Percentiles rank a stretch among this genome's conserved stretches.
phyloP scores from a whole-genome alignment of 1,140 invertebrate genomes.

The Rhagoletis zephyria region DNA sequence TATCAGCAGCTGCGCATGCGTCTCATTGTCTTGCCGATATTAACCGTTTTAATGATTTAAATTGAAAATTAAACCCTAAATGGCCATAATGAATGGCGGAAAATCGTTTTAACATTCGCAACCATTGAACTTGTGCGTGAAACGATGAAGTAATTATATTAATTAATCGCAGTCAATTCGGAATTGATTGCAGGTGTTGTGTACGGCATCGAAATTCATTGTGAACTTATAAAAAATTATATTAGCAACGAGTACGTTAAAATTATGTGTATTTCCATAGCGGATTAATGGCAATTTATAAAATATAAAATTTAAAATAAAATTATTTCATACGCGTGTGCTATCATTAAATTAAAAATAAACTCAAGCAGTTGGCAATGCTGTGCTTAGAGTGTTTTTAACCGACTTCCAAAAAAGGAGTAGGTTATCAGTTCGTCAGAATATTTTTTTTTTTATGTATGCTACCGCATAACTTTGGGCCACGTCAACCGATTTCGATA shows the following conservation, averaged over 20 bases:
- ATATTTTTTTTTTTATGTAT: too few relatives aligned
- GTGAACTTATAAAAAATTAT: not conserved
- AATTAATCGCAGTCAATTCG: slow-evolving; percentile 45
- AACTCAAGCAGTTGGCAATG: too few relatives aligned
- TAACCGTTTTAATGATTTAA: not conserved
- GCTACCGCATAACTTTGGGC: too few relatives aligned
- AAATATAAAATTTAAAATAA: too few relatives aligned
- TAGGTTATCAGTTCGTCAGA: too few relatives aligned
- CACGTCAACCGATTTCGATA: too few relatives aligned
- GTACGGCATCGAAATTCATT: not conserved
- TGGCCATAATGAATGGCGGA: slow-evolving; percentile 3
- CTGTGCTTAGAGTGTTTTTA: too few relatives aligned
- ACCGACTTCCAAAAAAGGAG: too few relatives aligned
- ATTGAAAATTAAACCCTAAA: slow-evolving; percentile 32
- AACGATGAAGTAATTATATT: slow-evolving; percentile 41
- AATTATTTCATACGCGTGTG: too few relatives aligned
- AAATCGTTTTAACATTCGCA: not conserved
- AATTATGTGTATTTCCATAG: not conserved
- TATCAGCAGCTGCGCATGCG: not conserved
- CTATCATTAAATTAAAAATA: too few relatives aligned
- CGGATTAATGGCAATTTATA: not conserved
- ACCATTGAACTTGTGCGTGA: not conserved
- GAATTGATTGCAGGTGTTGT: slow-evolving; percentile 28
- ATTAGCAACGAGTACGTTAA: not conserved
- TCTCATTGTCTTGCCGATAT: not conserved